Evolutionary conservation across 2,113 vertebrate genomes (phyloP), one percentile per base, ranked within the genome.

Genomic region (Chunga burmeisteri): DNA sequence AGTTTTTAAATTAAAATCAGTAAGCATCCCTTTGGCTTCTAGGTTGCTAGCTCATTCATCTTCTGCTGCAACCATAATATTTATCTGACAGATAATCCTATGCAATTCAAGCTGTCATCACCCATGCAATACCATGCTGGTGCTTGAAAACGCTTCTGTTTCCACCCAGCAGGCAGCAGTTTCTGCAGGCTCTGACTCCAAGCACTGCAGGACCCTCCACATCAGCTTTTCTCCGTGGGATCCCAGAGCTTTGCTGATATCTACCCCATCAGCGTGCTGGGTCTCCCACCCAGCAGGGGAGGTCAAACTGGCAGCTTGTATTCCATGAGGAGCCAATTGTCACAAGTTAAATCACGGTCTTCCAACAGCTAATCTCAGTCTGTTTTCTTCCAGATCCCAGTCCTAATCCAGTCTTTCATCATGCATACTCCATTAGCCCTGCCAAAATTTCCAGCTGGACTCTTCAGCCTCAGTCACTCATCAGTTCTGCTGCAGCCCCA

Each of bases 181-280:
- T 90, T 10, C 79, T 58, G 49, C 12, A 4, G 67, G n/a, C 53
- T 87, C 56, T 30, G 50, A 3, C 19, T 9, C 68, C 1, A 3
- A 36, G 73, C 61, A 6, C 81, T 50, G 50, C 88, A 75, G 85
- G 53, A 34, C 21, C 22, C 19, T 73, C 36, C 6, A 2, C 38
- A 13, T 4, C 71, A 12, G 23, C 67, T 68, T 25, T 50, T 74
- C n/a, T 26, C 59, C 0, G 0, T 14, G 7, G 71, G 50, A 46
- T 9, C 25, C 55, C 82, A 25, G 34, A 46, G 55, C 49, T 71
- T 4, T 52, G n/a, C 38, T 70, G 58, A 6, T 42, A 44, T 2
- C 40, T 15, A 23, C 16, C 36, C 38, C 0, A 0, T 22, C 70
- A 40, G 17, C 0, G 1, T 16, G 17, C 70, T 0, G 0, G 22